Base-by-base conservation (phyloP, 2,113 vertebrate species). In the Puffinus mauretanicus region DNA sequence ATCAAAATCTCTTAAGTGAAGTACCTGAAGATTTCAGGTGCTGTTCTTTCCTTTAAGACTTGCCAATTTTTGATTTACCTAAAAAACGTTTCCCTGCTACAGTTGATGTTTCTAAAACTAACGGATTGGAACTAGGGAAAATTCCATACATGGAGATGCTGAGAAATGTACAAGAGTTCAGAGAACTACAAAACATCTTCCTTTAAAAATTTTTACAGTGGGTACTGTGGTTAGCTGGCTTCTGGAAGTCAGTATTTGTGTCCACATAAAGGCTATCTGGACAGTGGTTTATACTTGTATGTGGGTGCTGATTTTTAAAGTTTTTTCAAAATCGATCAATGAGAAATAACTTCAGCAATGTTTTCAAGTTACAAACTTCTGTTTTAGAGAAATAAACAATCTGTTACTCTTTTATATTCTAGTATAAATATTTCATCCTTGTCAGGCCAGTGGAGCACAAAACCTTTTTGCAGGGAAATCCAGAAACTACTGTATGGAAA, bases 211-310 rank as follows among this genome's bases (percentile, higher is more conserved):
- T n/a, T 46, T 22, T n/a, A 7, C 2, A 10, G 12, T 22, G 27
- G 2, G 0, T 71, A 3, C 18, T 85, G 9, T 57, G 34, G 16
- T 67, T 76, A 32, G 1, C 22, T 2, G 1, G 27, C 30, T 60
- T 76, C 24, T 60, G 17, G 13, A 73, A 65, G 16, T 64, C 51
- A n/a, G 10, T 87, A 44, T 42, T 16, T 76, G 7, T 80, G 40
- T 65, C 16, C 25, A 10, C 21, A 6, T 60, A 29, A 69, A 60
- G n/a, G 15, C 73, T 44, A 0, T 44, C 12, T 78, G 9, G 7
- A 62, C 11, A 76, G 44, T 40, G 12, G 5, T 57, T 77, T 86
- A 6, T 71, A 55, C 8, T 69, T 82, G 1, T 2, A 9, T 38
- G 34, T 65, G 44, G 17, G 15, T 83, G 6, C 26, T 60, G 20